phyloP scores from a whole-genome alignment of 2,113 vertebrate genomes.

The Uropsilus gracilis region DNA sequence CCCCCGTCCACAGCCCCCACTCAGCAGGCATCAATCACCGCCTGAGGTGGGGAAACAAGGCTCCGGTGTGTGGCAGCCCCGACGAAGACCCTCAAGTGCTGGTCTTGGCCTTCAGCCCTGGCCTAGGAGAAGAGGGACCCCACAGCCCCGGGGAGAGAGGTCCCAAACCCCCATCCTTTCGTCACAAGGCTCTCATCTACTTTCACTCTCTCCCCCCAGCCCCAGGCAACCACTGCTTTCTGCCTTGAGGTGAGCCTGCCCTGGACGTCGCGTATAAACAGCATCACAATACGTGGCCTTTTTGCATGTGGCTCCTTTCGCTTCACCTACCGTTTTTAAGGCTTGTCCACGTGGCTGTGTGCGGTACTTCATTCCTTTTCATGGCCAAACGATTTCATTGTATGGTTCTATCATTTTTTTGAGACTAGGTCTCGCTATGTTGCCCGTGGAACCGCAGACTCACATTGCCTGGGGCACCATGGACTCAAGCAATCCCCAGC shows the following conservation, averaged over 20 bases:
- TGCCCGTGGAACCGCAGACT: too few relatives aligned
- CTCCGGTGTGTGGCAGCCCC: too few relatives aligned
- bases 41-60: too few relatives aligned
- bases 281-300: not conserved
- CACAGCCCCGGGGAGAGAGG: too few relatives aligned
- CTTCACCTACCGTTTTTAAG: not conserved
- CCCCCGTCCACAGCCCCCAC: too few relatives aligned
- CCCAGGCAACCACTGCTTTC: not conserved
- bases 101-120: not conserved
- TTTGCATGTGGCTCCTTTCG: not conserved
- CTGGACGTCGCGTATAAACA: not conserved
- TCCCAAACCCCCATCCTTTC: not conserved
- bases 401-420: not conserved
- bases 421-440: too few relatives aligned
- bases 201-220: too few relatives aligned
- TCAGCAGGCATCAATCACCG: too few relatives aligned
- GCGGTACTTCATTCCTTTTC: not conserved
- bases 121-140: too few relatives aligned
- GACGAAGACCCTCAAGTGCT: not conserved
- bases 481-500: too few relatives aligned
- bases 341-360: not conserved
- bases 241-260: not conserved
- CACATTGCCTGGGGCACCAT: too few relatives aligned
- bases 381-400: not conserved
- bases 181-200: not conserved